Evolutionary conservation across 2,888 invertebrate genomes (phyloP).

Genomic region (Drosophila planitibia): DNA sequence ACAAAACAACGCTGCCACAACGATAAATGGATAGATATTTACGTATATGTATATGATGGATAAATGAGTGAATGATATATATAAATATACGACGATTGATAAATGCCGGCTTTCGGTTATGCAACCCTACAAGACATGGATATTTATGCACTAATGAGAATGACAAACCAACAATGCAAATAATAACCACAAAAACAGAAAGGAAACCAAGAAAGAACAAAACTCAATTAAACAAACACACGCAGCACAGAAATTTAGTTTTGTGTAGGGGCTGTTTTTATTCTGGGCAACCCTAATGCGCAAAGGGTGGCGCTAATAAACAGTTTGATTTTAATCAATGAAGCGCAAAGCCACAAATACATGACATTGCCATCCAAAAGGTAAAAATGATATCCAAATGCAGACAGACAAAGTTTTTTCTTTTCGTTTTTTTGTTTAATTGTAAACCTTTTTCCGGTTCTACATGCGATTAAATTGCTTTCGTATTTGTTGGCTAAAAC

Average conservation of each 20-base stretch:
- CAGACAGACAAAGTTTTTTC: conserved; percentile 47
- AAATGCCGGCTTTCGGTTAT: conserved; percentile 19
- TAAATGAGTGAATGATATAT: conserved; percentile 30
- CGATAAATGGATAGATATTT: conserved; percentile 50
- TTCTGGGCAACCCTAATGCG: conserved; percentile 17
- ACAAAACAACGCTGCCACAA: conserved; percentile 49
- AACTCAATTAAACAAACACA: conserved; percentile 79
- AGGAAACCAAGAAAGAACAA: conserved; percentile 35
- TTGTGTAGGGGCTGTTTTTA: conserved; percentile 26
- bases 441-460: conserved; percentile 67
- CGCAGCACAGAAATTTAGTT: conserved; percentile 39
- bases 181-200: conserved; percentile 39
- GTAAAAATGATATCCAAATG: conserved; percentile 35
- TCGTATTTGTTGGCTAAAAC: conserved; percentile 51
- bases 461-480: conserved; percentile 61
- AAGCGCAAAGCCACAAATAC: conserved; percentile 76
- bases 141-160: conserved; percentile 70
- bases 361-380: conserved; percentile 60
- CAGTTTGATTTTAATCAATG: conserved; percentile 82
- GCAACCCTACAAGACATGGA: conserved; percentile 20
- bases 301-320: conserved; percentile 63
- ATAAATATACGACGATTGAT: conserved; percentile 69
- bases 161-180: conserved; percentile 77
- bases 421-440: conserved; percentile 53
- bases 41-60: conserved; percentile 27